A percentile compares a stretch with the other conserved stretches of the same genome.
phyloP scores from a whole-genome alignment of 2,797 vertebrate species.

The Cygnus olor region DNA sequence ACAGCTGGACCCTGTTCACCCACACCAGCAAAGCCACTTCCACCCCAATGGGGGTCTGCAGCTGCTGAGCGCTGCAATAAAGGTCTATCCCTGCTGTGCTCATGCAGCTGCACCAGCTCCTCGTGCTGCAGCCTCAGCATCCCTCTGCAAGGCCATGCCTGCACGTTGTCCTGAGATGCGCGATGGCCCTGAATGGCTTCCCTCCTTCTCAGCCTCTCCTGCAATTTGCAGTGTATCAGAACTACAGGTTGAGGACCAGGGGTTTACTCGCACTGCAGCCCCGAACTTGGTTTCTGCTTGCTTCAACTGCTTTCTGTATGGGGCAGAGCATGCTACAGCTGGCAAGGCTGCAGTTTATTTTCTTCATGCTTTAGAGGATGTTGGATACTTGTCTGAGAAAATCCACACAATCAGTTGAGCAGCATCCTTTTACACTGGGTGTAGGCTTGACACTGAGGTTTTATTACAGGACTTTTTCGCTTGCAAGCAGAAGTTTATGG shows the following conservation, averaged over 20 bases:
- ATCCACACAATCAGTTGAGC: neutral
- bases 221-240: neutral
- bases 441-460: neutral
- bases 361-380: neutral
- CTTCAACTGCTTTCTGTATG: neutral
- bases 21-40: neutral
- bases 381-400: neutral
- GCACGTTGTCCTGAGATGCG: neutral
- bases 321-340: neutral
- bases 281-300: neutral
- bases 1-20: neutral
- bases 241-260: rapidly evolving
- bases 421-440: neutral
- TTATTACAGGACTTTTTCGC: neutral
- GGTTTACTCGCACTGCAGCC: neutral
- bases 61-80: neutral
- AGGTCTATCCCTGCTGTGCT: neutral
- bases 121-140: no score
- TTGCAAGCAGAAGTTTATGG: neutral
- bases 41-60: neutral
- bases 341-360: neutral
- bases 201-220: neutral
- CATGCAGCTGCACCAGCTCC: no score
- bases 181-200: neutral
- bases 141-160: neutral